phyloP scores from a whole-genome alignment of 2,113 vertebrate genomes.

The Lophius piscatorius region DNA sequence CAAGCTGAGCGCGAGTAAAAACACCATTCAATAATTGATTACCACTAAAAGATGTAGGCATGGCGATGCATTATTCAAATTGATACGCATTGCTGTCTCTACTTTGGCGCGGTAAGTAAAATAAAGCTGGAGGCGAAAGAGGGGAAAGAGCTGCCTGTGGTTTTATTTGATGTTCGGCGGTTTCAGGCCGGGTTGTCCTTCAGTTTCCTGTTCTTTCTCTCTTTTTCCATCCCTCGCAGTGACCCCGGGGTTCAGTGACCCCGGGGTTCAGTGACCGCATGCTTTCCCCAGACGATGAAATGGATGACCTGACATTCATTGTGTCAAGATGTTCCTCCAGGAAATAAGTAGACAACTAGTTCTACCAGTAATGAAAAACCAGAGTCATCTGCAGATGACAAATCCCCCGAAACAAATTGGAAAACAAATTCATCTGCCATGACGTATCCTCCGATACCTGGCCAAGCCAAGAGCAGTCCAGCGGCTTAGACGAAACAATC shows the following conservation, averaged over 20 bases:
- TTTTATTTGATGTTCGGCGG: constrained; percentile 22
- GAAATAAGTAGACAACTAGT: too few relatives aligned
- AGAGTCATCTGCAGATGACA: too few relatives aligned
- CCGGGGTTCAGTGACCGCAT: too few relatives aligned
- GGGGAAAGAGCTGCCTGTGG: background rate
- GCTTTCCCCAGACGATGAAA: constrained; percentile 6
- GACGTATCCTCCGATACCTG: too few relatives aligned
- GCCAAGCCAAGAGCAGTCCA: too few relatives aligned
- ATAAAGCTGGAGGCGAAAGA: constrained; percentile 3
- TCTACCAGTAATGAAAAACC: too few relatives aligned
- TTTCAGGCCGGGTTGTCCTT: constrained; percentile 2
- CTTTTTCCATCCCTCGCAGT: background rate
- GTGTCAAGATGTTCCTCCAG: background rate
- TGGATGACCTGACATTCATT: constrained; percentile 9
- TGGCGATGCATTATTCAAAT: constrained; percentile 66
- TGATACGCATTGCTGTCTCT: constrained; percentile 48
- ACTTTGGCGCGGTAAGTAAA: constrained; percentile 43
- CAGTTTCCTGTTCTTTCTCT: background rate
- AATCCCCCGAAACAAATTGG: too few relatives aligned
- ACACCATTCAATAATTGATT: constrained; percentile 71
- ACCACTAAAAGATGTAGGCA: constrained; percentile 54
- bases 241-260: constrained; percentile 1
- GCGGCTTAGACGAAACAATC: too few relatives aligned
- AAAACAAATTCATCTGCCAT: too few relatives aligned
- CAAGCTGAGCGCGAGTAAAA: constrained; percentile 57